Percentiles rank a stretch among this genome's conserved stretches.
Conservation (phyloP, 2,888 invertebrate genomes). For the Pristionchus fissidentatus region DNA sequence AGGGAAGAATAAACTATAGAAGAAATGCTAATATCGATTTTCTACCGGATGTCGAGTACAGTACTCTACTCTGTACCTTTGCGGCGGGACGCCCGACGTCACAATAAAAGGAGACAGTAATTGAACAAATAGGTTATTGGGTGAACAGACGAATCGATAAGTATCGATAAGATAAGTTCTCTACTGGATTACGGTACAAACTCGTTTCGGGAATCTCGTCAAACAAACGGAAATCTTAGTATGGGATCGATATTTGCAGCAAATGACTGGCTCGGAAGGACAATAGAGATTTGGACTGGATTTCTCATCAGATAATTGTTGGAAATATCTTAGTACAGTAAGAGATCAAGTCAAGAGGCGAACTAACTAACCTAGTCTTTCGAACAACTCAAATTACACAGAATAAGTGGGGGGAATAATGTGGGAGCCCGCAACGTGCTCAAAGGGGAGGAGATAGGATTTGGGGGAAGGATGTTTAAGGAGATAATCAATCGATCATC, state of each 20-base stretch:
- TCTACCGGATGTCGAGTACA: constrained; percentile 34
- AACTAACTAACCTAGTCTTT: constrained; percentile 31
- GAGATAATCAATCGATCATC: neutral
- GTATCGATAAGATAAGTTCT: too few species aligned
- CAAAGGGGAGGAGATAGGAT: neutral
- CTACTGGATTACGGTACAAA: constrained; percentile 22
- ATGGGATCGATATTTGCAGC: constrained; percentile 23
- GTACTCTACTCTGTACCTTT: constrained; percentile 22
- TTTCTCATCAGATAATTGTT: neutral
- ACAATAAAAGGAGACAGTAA: neutral
- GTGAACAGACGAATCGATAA: constrained; percentile 9
- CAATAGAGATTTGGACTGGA: constrained; percentile 27
- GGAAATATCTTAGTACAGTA: neutral
- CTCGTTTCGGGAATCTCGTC: constrained; percentile 31
- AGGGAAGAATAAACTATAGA: neutral
- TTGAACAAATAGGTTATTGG: neutral
- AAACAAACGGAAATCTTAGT: constrained; percentile 21
- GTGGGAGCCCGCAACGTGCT: constrained; percentile 45
- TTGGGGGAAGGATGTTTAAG: neutral
- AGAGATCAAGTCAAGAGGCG: constrained; percentile 2
- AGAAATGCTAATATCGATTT: constrained; percentile 23
- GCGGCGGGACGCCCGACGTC: constrained; percentile 25
- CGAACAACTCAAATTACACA: constrained; percentile 37
- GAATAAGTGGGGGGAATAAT: neutral
- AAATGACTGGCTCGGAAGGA: neutral